These are phyloP conservation scores for Leptinotarsa peninsularis DNA, from an alignment of 2,888 invertebrate species.

Conservation along the genomic window DNA sequence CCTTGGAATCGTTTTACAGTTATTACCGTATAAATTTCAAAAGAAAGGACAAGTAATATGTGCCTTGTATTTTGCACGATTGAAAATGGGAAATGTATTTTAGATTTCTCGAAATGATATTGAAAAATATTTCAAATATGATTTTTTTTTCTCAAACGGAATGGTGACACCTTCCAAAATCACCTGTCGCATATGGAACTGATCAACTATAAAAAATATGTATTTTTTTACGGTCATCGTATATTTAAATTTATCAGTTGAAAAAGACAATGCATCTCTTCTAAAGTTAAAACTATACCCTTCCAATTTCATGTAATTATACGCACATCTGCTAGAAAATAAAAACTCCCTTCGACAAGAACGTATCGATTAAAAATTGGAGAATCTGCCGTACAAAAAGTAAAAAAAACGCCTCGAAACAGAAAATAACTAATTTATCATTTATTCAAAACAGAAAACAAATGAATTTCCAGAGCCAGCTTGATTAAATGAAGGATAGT, in stretches of 20 bases:
- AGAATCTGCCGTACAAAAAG: conserved; percentile 41
- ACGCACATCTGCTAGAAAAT: conserved; percentile 50
- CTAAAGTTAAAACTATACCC: conserved; percentile 2
- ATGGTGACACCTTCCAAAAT: neutral
- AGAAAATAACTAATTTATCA: conserved; percentile 63
- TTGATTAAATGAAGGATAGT: conserved; percentile 62
- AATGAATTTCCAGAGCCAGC: conserved; percentile 63
- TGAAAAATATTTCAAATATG: too few species aligned
- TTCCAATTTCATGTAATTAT: conserved; percentile 18
- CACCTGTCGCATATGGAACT: neutral
- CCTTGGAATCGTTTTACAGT: neutral
- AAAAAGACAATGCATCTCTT: neutral
- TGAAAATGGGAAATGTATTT: too few species aligned
- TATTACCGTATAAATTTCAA: too few species aligned
- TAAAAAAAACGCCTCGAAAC: conserved; percentile 58
- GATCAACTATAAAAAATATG: neutral
- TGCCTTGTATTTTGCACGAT: too few species aligned
- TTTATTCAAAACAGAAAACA: conserved; percentile 62
- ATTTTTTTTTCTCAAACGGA: too few species aligned
- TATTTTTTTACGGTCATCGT: neutral
- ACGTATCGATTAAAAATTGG: conserved; percentile 29
- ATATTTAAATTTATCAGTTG: conserved; percentile 12
- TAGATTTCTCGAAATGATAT: too few species aligned
- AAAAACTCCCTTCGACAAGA: conserved; percentile 42
- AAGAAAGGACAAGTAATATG: too few species aligned